These are phyloP conservation scores for Empidonax alnorum DNA, from an alignment of 2,113 vertebrate species.

Conservation along the genomic window DNA sequence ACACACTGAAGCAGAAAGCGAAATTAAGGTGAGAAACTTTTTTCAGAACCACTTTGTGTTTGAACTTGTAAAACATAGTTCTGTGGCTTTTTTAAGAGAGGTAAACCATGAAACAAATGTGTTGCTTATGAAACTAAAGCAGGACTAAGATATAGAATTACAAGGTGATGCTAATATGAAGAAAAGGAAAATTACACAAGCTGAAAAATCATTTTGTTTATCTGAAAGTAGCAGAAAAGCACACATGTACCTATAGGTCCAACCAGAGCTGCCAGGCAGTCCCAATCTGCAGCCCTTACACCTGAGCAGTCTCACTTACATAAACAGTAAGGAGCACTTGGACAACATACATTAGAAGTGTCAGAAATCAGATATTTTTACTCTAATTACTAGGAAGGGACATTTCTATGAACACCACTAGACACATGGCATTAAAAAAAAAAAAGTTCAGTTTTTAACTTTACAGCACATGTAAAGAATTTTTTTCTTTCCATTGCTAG, in stretches of 20 bases:
- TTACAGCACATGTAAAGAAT: neutral
- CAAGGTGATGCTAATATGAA: neutral
- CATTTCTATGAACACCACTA: neutral
- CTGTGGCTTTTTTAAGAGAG: neutral
- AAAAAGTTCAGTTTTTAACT: neutral
- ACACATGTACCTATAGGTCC: fast-evolving
- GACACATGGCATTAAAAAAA: neutral
- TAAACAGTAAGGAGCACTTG: neutral
- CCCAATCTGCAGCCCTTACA: neutral
- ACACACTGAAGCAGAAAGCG: conserved; percentile 82
- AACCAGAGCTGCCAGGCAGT: neutral
- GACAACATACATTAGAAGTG: fast-evolving
- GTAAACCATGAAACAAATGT: neutral
- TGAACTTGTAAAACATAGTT: neutral
- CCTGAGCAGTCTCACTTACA: too few species aligned
- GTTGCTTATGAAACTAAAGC: neutral
- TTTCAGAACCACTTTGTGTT: neutral
- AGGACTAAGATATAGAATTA: neutral
- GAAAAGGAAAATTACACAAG: neutral
- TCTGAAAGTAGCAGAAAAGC: neutral
- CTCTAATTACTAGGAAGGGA: neutral
- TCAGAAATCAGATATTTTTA: neutral
- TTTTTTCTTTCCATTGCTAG: neutral
- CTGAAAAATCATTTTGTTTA: neutral
- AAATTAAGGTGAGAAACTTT: neutral